phyloP scores from a whole-genome alignment of 2,797 vertebrate genomes.

The Sarcoramphus papa region DNA sequence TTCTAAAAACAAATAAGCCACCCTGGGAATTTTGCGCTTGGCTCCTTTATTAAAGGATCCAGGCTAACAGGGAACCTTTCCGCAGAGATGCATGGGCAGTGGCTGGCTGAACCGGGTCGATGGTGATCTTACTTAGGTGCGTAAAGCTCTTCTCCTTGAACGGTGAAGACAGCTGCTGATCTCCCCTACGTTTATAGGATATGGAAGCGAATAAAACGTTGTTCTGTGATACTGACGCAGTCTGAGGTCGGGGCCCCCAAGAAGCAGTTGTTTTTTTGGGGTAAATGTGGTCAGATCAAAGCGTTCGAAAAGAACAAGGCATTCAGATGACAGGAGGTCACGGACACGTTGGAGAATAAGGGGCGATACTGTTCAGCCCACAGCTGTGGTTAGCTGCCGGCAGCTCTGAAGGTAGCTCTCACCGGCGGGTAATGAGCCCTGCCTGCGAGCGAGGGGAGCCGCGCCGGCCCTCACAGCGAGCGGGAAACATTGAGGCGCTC shows the following conservation, averaged over 20 bases:
- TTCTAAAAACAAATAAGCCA: neutral
- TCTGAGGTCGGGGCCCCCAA: neutral
- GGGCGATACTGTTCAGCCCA: neutral
- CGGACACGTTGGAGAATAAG: neutral
- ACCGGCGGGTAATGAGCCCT: neutral
- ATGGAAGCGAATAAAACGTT: neutral
- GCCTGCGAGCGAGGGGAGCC: neutral
- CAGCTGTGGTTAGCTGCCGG: constrained; percentile 2
- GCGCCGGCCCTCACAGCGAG: neutral
- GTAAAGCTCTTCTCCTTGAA: neutral
- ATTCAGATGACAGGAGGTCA: neutral
- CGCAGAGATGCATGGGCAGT: rapidly evolving
- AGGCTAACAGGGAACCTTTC: neutral
- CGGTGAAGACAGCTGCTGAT: neutral
- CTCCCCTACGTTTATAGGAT: rapidly evolving
- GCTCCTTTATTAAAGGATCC: neutral
- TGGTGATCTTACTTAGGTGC: neutral
- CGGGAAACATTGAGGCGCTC: neutral
- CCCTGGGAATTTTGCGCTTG: neutral
- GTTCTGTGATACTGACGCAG: neutral
- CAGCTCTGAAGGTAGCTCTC: neutral
- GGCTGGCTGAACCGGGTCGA: neutral
- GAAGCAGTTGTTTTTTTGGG: neutral
- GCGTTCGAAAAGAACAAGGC: neutral
- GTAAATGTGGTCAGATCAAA: neutral